These are phyloP conservation scores for Fundulus diaphanus DNA, from an alignment of 2,797 vertebrate genomes.

Conservation along the genomic window DNA sequence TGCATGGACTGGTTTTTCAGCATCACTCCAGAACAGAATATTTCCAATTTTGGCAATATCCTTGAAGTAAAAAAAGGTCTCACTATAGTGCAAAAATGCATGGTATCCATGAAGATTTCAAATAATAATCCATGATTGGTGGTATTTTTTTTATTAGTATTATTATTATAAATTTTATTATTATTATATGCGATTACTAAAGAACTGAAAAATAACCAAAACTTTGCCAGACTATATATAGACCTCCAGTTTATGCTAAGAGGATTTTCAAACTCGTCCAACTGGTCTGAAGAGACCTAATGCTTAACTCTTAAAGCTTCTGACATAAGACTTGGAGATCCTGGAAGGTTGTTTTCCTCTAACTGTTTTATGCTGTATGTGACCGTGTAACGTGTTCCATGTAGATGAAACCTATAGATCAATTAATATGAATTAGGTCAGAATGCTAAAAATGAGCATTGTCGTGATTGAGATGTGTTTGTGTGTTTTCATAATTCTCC, in stretches of 20 bases:
- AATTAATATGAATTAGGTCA: too few species aligned
- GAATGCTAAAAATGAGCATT: too few species aligned
- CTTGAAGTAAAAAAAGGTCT: too few species aligned
- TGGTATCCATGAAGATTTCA: background rate
- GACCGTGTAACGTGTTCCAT: conserved; percentile 53
- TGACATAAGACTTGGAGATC: conserved; percentile 39
- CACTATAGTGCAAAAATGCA: background rate
- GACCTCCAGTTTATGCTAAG: conserved; percentile 13
- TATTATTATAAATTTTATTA: too few species aligned
- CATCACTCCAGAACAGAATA: too few species aligned
- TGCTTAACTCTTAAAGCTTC: conserved; percentile 22
- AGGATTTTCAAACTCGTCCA: conserved; percentile 24
- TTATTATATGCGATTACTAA: background rate
- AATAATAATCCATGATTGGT: conserved; percentile 26
- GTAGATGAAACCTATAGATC: conserved; percentile 45
- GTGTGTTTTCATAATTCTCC: background rate
- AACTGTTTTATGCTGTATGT: conserved; percentile 54
- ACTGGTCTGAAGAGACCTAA: conserved; percentile 25
- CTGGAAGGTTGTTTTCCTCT: conserved; percentile 37
- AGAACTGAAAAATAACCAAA: background rate
- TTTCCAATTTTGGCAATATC: too few species aligned
- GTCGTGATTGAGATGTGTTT: conserved; percentile 27
- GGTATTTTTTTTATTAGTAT: conserved; percentile 13
- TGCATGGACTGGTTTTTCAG: too few species aligned
- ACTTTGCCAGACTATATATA: conserved; percentile 4